Conservation (phyloP, 2,797 vertebrate species). For the Notolepis coatsorum region DNA sequence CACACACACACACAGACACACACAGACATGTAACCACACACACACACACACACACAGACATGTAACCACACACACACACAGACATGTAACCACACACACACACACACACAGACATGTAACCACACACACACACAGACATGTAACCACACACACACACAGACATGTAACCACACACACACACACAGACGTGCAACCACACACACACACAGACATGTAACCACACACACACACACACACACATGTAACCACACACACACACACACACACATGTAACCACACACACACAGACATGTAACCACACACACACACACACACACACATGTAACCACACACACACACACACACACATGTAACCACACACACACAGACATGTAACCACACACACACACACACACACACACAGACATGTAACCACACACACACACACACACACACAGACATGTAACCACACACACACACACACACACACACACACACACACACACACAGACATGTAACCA, state of each 20-base stretch:
- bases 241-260: no score
- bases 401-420: constrained; percentile 8
- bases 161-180: no score
- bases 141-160: no score
- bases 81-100: no score
- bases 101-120: no score
- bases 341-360: constrained; percentile 15
- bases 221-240: no score
- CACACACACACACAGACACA: constrained; percentile 28
- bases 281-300: constrained; percentile 52
- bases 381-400: constrained; percentile 18
- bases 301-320: constrained; percentile 21
- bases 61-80: constrained; percentile 27
- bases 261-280: constrained; percentile 19
- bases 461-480: constrained; percentile 47
- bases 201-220: no score
- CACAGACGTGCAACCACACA: constrained; percentile 6
- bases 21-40: not conserved
- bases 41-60: constrained; percentile 49
- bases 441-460: constrained; percentile 6
- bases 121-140: no score
- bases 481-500: constrained; percentile 17
- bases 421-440: constrained; percentile 26
- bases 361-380: constrained; percentile 43
- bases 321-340: not conserved